Percentiles rank a stretch among this genome's conserved stretches.
Evolutionary conservation across 2,797 vertebrate species (phyloP).

Genomic region (Pogonophryne albipinna): DNA sequence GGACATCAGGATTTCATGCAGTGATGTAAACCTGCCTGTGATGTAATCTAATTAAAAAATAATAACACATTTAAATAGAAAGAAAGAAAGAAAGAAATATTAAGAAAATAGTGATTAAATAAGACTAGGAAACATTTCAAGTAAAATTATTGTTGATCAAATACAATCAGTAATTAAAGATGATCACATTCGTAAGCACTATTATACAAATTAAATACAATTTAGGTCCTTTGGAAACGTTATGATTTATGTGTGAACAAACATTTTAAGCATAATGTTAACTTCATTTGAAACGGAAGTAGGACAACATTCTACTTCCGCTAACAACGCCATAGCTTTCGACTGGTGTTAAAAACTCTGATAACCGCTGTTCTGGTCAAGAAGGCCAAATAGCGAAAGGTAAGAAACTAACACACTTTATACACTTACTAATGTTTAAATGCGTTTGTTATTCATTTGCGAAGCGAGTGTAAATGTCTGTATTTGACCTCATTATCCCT

Average conservation of each 20-base stretch:
- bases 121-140: no score
- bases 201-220: no score
- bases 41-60: neutral
- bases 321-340: slow-evolving; percentile 40
- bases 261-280: fast-evolving
- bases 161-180: no score
- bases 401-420: slow-evolving; percentile 52
- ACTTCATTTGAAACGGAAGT: slow-evolving; percentile 31
- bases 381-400: slow-evolving; percentile 90
- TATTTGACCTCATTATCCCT: neutral
- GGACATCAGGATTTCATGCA: neutral
- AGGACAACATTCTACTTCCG: neutral
- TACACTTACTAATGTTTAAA: neutral
- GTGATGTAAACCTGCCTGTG: neutral
- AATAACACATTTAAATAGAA: no score
- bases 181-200: no score
- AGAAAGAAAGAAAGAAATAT: no score
- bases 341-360: slow-evolving; percentile 19
- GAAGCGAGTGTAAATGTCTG: fast-evolving
- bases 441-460: fast-evolving
- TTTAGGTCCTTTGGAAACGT: no score
- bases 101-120: no score
- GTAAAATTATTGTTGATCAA: no score
- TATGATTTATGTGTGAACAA: no score
- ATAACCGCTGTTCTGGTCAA: slow-evolving; percentile 86